Conservation (phyloP, 2,797 vertebrate species). For the Crocodylus rhombifer region DNA sequence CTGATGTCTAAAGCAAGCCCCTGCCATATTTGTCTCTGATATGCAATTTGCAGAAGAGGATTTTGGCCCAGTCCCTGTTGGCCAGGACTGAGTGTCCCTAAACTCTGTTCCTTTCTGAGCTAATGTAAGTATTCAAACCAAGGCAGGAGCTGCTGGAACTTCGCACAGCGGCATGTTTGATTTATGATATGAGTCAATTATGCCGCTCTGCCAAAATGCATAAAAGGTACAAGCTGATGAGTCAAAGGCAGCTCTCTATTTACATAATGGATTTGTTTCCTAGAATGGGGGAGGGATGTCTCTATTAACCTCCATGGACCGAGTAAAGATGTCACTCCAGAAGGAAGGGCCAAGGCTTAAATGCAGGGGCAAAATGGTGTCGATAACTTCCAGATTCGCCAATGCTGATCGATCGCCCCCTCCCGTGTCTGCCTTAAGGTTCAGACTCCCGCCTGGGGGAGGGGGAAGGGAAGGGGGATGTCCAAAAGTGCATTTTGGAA, state of each 20-base stretch:
- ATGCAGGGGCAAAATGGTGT: too few relatives aligned
- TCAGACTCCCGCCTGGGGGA: neutral
- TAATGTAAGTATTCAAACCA: neutral
- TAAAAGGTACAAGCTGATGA: slow-evolving; percentile 45
- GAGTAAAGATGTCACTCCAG: rapidly evolving
- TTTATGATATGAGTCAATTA: slow-evolving; percentile 57
- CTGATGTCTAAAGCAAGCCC: neutral
- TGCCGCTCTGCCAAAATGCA: slow-evolving; percentile 48
- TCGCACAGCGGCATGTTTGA: neutral
- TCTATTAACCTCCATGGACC: neutral
- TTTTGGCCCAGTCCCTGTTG: neutral
- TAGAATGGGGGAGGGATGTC: neutral
- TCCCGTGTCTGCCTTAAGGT: neutral
- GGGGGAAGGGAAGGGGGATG: neutral
- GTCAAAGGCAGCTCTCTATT: slow-evolving; percentile 53
- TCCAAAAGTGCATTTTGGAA: neutral
- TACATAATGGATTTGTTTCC: slow-evolving; percentile 27
- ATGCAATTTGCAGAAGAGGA: neutral
- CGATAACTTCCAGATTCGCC: too few relatives aligned
- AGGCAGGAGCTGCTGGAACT: neutral
- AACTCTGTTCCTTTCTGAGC: neutral
- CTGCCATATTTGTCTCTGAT: neutral
- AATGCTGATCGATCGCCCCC: too few relatives aligned
- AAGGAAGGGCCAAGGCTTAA: neutral
- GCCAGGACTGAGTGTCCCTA: slow-evolving; percentile 59